phyloP scores from a whole-genome alignment of 2,888 invertebrate genomes.

The Drosophila borealis region DNA sequence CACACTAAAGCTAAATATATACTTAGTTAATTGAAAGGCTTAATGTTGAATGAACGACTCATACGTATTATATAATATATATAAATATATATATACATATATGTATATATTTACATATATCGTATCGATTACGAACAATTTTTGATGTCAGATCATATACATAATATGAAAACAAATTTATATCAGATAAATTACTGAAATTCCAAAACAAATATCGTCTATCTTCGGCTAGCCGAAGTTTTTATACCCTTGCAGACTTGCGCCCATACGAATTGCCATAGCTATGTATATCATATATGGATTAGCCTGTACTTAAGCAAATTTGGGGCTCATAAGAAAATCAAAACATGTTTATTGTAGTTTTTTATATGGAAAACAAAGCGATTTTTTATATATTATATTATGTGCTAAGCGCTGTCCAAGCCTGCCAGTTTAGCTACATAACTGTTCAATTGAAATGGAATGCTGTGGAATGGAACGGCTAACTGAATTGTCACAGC shows the following conservation, averaged over 20 bases:
- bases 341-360: conserved; percentile 23
- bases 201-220: not conserved
- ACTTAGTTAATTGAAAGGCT: conserved; percentile 61
- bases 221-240: conserved; percentile 41
- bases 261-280: conserved; percentile 3
- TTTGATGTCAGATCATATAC: conserved; percentile 36
- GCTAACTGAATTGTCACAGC: not conserved
- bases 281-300: conserved; percentile 15
- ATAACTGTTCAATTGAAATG: not conserved
- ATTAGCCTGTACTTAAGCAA: conserved; percentile 6
- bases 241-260: conserved; percentile 35
- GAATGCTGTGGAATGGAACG: conserved; percentile 1
- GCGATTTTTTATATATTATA: conserved; percentile 17
- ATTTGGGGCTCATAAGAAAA: not conserved
- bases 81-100: conserved; percentile 27
- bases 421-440: conserved; percentile 8
- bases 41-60: conserved; percentile 52
- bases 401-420: conserved; percentile 1
- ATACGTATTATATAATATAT: conserved; percentile 55
- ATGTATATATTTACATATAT: conserved; percentile 37
- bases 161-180: conserved; percentile 2
- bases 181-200: conserved; percentile 12
- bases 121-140: conserved; percentile 38
- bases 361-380: conserved; percentile 13
- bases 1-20: conserved; percentile 38